phyloP scores from a whole-genome alignment of 1,140 invertebrate genomes.

The Zaprionus kolodkinae region DNA sequence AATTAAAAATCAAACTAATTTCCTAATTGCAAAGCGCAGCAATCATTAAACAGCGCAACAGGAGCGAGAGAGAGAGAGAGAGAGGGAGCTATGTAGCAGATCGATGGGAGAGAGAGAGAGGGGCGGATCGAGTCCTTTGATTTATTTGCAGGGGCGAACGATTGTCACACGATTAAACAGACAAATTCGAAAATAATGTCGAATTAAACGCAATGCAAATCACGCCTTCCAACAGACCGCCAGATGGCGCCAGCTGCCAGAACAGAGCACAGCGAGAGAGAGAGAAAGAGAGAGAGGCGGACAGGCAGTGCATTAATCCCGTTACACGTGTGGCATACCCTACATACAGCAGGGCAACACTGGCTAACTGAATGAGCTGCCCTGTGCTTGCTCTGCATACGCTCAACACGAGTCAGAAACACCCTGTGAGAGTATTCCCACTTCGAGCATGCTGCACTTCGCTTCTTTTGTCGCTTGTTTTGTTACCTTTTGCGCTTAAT shows the following conservation, averaged over 20 bases:
- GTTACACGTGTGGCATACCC: slow-evolving; percentile 52
- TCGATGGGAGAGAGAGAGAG: background rate
- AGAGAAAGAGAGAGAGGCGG: too few species aligned
- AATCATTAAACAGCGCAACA: slow-evolving; percentile 74
- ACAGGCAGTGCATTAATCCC: slow-evolving; percentile 72
- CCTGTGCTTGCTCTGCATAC: too few species aligned
- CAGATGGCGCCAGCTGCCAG: slow-evolving; percentile 57
- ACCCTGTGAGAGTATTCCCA: slow-evolving; percentile 26
- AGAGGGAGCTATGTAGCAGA: too few species aligned
- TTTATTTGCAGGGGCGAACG: slow-evolving; percentile 66
- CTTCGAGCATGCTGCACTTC: background rate
- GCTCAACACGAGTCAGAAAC: background rate
- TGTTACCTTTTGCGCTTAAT: slow-evolving; percentile 74
- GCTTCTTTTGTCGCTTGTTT: slow-evolving; percentile 10
- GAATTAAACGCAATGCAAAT: slow-evolving; percentile 82
- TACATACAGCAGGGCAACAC: background rate
- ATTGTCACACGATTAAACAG: slow-evolving; percentile 82
- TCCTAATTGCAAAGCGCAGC: slow-evolving; percentile 79
- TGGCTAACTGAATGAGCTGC: too few species aligned
- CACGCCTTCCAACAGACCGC: slow-evolving; percentile 61
- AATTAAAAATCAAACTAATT: slow-evolving; percentile 83
- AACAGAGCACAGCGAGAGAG: slow-evolving; percentile 16
- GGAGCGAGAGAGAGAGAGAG: slow-evolving; percentile 13
- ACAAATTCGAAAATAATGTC: slow-evolving; percentile 83
- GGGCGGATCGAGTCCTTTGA: slow-evolving; percentile 55